These are phyloP conservation scores for Myripristis murdjan DNA, from an alignment of 2,797 vertebrate genomes.

Conservation along the genomic window DNA sequence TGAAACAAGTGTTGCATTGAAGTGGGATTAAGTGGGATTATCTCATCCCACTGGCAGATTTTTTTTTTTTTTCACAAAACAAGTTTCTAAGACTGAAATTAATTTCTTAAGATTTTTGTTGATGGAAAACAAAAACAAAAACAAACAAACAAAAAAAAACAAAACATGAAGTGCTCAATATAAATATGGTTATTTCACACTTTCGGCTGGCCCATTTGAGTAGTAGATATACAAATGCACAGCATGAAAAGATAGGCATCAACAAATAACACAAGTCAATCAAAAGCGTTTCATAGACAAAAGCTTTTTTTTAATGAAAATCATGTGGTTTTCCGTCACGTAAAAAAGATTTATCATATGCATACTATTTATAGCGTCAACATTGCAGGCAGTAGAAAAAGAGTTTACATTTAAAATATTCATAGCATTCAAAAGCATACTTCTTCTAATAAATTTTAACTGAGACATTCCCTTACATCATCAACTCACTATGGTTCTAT, in stretches of 20 bases:
- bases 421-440: constrained; percentile 81
- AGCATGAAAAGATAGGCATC: not conserved
- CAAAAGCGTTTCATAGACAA: constrained; percentile 67
- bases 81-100: too few species aligned
- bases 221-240: not conserved
- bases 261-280: constrained; percentile 38
- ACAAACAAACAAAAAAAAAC: too few species aligned
- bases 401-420: constrained; percentile 80
- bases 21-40: too few species aligned
- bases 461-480: constrained; percentile 69
- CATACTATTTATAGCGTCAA: constrained; percentile 83
- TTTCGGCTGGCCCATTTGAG: not conserved
- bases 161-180: too few species aligned
- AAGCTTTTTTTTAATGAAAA: constrained; percentile 78
- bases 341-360: constrained; percentile 75
- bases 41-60: too few species aligned
- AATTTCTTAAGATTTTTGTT: too few species aligned
- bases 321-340: constrained; percentile 56
- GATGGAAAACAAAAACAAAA: too few species aligned
- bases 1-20: too few species aligned
- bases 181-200: not conserved
- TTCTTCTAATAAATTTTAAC: constrained; percentile 69
- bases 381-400: constrained; percentile 85
- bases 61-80: too few species aligned
- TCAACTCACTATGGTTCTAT: constrained; percentile 54